Conservation (phyloP, 2,113 vertebrate species). For the Amphiprion ocellaris region DNA sequence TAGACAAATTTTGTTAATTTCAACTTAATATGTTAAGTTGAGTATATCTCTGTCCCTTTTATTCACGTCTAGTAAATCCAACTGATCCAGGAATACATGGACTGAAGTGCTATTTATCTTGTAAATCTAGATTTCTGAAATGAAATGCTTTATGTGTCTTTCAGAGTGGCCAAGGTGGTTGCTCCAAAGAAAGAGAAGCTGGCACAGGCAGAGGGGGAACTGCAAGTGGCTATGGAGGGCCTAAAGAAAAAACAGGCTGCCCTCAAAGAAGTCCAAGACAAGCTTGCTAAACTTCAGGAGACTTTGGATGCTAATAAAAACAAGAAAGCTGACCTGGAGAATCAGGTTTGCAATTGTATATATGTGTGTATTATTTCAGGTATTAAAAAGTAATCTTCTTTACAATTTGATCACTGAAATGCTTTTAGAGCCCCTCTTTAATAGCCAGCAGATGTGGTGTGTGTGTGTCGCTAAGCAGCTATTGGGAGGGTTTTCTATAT, state of each 20-base stretch:
- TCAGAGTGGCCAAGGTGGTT: conserved; percentile 90
- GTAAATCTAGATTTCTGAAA: background rate
- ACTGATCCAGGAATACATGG: background rate
- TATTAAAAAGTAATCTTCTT: background rate
- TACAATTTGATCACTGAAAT: background rate
- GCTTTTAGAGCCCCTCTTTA: background rate
- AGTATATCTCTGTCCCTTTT: no score
- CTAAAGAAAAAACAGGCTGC: conserved; percentile 89
- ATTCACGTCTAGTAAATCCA: background rate
- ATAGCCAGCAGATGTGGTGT: background rate
- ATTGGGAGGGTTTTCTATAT: no score
- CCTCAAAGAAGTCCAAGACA: conserved; percentile 89
- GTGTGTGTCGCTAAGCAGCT: no score
- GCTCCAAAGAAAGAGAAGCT: conserved; percentile 92
- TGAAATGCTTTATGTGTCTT: conserved; percentile 33
- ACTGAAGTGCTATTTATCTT: background rate
- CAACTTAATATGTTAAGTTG: no score
- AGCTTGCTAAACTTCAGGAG: conserved; percentile 85
- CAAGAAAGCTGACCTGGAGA: conserved; percentile 90
- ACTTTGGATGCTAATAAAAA: conserved; percentile 88
- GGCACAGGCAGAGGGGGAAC: conserved; percentile 85
- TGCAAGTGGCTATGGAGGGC: conserved; percentile 86
- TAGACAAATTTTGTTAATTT: no score
- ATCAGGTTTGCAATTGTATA: conserved; percentile 83
- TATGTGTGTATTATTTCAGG: background rate